phyloP scores from a whole-genome alignment of 2,797 vertebrate species.

The Malacoraja senta region DNA sequence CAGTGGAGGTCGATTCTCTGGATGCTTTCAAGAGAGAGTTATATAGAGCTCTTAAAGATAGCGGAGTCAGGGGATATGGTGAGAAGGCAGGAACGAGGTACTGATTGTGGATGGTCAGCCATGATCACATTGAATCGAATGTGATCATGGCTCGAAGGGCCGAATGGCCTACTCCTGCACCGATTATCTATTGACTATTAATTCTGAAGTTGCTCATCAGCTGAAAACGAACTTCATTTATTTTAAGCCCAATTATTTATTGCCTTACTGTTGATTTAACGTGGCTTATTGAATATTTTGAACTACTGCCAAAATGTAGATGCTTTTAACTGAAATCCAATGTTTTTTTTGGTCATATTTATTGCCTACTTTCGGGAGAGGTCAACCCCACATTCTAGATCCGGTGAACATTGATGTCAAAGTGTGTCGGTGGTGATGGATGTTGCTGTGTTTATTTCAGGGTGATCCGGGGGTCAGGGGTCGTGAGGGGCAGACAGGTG shows the following conservation, averaged over 20 bases:
- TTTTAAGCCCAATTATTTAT: background rate
- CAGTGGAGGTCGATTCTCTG: too few relatives aligned
- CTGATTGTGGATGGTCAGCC: too few relatives aligned
- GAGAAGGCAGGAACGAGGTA: too few relatives aligned
- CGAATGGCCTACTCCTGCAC: too few relatives aligned
- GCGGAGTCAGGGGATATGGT: too few relatives aligned
- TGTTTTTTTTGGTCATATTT: background rate
- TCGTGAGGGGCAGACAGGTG: conserved; percentile 55
- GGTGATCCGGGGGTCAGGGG: conserved; percentile 64
- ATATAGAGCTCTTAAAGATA: too few relatives aligned
- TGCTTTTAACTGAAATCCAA: background rate
- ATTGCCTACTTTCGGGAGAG: background rate
- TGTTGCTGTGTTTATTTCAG: conserved; percentile 49
- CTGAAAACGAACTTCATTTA: background rate
- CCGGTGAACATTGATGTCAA: background rate
- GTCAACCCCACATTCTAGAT: background rate
- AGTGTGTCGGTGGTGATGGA: accelerated
- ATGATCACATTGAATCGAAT: too few relatives aligned
- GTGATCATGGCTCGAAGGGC: too few relatives aligned
- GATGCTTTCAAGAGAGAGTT: too few relatives aligned
- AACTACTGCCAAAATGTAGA: background rate
- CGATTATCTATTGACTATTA: too few relatives aligned
- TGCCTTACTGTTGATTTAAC: background rate
- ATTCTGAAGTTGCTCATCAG: background rate
- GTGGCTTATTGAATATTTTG: background rate